Conservation (phyloP, 2,888 invertebrate species). For the Euspilapteryx auroguttella region DNA sequence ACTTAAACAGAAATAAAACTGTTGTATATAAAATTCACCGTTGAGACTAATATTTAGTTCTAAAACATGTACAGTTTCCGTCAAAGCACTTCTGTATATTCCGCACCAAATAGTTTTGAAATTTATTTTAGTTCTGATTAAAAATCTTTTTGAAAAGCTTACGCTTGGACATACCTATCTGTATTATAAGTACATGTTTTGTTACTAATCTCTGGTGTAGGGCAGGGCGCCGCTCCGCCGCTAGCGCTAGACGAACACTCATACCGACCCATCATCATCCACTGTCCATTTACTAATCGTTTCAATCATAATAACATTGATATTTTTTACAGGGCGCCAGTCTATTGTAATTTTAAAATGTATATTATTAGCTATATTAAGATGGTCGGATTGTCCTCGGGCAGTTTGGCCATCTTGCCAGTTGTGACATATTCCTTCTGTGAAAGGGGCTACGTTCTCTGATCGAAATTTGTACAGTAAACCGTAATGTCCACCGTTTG, state of each 20-base stretch:
- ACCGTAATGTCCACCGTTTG: constrained; percentile 60
- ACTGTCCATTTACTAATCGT: no score
- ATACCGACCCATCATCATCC: constrained; percentile 25
- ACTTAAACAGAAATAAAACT: constrained; percentile 39
- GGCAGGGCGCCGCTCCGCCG: constrained; percentile 35
- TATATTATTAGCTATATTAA: constrained; percentile 37
- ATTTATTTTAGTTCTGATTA: constrained; percentile 52
- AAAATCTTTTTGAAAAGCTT: constrained; percentile 54
- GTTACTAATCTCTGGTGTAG: constrained; percentile 51
- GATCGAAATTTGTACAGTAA: constrained; percentile 52
- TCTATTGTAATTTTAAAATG: constrained; percentile 27
- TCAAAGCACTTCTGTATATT: constrained; percentile 62
- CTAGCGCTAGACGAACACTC: constrained; percentile 47
- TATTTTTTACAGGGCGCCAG: constrained; percentile 59
- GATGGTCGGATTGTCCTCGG: constrained; percentile 48
- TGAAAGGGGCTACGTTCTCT: constrained; percentile 84
- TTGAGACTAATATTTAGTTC: constrained; percentile 59
- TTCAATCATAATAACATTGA: constrained; percentile 49
- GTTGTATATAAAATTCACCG: constrained; percentile 59
- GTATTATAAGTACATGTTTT: constrained; percentile 61
- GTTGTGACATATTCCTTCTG: constrained; percentile 85
- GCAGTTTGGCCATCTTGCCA: constrained; percentile 60
- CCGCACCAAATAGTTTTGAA: constrained; percentile 56
- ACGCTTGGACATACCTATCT: constrained; percentile 56
- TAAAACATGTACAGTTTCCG: constrained; percentile 64